phyloP scores from a whole-genome alignment of 2,797 vertebrate genomes.

The Acropternis orthonyx region DNA sequence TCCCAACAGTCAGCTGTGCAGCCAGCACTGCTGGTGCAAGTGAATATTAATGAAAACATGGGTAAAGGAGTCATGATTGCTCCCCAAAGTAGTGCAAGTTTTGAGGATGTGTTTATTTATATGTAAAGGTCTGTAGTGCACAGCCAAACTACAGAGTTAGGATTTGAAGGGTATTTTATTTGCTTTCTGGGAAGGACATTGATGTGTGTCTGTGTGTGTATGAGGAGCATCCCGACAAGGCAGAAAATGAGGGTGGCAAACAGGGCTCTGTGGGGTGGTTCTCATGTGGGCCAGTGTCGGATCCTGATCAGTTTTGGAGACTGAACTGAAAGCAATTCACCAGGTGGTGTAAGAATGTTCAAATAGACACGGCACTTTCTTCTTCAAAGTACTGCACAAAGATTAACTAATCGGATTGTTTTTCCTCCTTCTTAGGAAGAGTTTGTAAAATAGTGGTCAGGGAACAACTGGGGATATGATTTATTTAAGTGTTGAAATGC shows the following conservation, averaged over 20 bases:
- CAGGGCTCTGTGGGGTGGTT: background rate
- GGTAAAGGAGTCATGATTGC: background rate
- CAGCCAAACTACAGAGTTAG: background rate
- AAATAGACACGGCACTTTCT: constrained; percentile 55
- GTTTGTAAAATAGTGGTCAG: background rate
- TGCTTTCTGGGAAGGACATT: background rate
- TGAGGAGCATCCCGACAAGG: background rate
- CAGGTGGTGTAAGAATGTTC: constrained; percentile 35
- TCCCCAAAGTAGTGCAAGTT: background rate
- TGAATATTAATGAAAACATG: background rate
- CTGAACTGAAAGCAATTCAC: background rate
- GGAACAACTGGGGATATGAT: constrained; percentile 35
- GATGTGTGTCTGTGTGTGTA: background rate
- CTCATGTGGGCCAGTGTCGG: background rate
- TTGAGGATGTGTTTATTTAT: background rate
- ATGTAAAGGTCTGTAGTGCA: background rate
- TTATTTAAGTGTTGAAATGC: constrained; percentile 55
- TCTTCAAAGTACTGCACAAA: constrained; percentile 68
- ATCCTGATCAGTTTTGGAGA: constrained; percentile 13
- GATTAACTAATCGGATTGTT: constrained; percentile 54
- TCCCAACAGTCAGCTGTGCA: background rate
- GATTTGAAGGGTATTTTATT: background rate
- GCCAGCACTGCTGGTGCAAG: background rate
- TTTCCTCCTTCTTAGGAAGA: constrained; percentile 28
- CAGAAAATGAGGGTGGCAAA: background rate